Conservation (phyloP, 2,113 vertebrate genomes). For the Cololabis saira region DNA sequence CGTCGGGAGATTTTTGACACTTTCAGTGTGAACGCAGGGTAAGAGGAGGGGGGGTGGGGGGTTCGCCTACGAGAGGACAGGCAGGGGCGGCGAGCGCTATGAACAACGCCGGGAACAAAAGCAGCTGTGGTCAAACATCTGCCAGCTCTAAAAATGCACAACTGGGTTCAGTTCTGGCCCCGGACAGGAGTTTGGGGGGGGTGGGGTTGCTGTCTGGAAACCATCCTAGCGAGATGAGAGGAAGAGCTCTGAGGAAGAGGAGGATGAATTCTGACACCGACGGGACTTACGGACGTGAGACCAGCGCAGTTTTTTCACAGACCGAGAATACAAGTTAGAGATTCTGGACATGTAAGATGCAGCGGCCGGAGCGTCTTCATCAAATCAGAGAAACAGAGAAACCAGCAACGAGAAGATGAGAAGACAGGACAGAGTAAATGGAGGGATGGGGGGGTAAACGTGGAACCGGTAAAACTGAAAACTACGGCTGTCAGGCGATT, state of each 20-base stretch:
- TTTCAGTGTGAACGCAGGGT: too few relatives aligned
- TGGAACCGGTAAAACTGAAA: too few relatives aligned
- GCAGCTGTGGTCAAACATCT: too few relatives aligned
- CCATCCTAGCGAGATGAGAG: conserved; percentile 8
- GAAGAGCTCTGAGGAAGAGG: conserved; percentile 10
- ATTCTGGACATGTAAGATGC: conserved; percentile 85
- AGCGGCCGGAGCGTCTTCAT: conserved; percentile 87
- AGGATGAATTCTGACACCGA: conserved; percentile 44
- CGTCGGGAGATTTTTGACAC: too few relatives aligned
- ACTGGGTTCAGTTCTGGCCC: conserved; percentile 4
- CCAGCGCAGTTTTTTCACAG: conserved; percentile 91
- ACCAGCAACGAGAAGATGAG: conserved; percentile 54
- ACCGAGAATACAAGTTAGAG: conserved; percentile 85
- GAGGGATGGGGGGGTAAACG: too few relatives aligned
- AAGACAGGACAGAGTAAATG: conserved; percentile 31
- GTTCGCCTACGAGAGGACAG: conserved; percentile 15
- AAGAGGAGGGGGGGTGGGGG: too few relatives aligned
- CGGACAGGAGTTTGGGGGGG: background rate
- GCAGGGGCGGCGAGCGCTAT: conserved; percentile 6
- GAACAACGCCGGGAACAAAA: conserved; percentile 7
- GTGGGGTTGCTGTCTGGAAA: conserved; percentile 27
- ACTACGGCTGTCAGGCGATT: too few relatives aligned
- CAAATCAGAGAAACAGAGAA: conserved; percentile 85
- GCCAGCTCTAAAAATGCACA: conserved; percentile 13
- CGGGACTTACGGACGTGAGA: conserved; percentile 92